Conservation (phyloP, 2,797 vertebrate genomes). For the Botia kubotai region DNA sequence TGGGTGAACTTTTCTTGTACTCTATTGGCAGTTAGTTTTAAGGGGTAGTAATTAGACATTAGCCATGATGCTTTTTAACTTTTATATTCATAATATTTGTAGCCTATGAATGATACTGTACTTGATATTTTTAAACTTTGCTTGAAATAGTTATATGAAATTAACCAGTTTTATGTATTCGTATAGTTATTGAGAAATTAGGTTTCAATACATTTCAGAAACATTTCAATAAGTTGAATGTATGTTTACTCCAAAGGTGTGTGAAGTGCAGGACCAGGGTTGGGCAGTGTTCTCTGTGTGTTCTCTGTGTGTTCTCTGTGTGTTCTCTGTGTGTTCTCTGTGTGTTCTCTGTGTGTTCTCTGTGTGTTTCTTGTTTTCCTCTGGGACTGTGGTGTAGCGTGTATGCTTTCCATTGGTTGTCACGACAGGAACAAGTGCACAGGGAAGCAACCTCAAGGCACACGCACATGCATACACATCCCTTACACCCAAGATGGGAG, state of each 20-base stretch:
- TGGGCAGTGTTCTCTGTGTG: constrained; percentile 54
- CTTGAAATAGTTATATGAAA: constrained; percentile 50
- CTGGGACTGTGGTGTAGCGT: constrained; percentile 59
- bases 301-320: constrained; percentile 39
- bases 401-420: constrained; percentile 58
- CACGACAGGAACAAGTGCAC: constrained; percentile 63
- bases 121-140: constrained; percentile 61
- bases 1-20: not conserved
- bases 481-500: constrained; percentile 48
- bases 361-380: constrained; percentile 63
- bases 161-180: constrained; percentile 51
- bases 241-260: constrained; percentile 67
- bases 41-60: constrained; percentile 38
- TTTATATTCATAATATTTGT: constrained; percentile 49
- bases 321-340: constrained; percentile 44
- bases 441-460: constrained; percentile 27
- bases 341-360: constrained; percentile 47
- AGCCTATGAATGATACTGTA: constrained; percentile 56
- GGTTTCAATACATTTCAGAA: constrained; percentile 28
- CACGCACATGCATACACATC: constrained; percentile 62
- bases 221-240: constrained; percentile 57
- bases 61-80: constrained; percentile 44
- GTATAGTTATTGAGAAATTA: not conserved
- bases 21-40: constrained; percentile 50
- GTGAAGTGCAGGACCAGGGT: constrained; percentile 74